Evolutionary conservation across 1,140 invertebrate species (phyloP), one percentile per base, ranked within the genome.

Genomic region (Adoxophyes honmai): DNA sequence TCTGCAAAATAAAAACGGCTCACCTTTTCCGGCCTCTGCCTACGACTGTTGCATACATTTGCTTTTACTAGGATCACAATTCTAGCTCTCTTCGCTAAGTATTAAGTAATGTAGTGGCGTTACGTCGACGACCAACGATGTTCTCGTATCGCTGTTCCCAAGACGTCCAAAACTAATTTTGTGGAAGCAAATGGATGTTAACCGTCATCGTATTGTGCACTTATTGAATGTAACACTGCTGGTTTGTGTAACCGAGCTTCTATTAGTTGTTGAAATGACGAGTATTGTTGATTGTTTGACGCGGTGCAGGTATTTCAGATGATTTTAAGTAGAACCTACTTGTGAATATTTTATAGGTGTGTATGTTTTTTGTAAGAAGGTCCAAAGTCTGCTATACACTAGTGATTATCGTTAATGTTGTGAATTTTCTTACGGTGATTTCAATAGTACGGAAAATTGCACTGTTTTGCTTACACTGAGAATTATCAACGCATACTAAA

Each of bases 11-110:
- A n/a, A n/a, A n/a, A n/a, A n/a, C n/a, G n/a, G n/a, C n/a, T n/a
- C n/a, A n/a, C n/a, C n/a, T n/a, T n/a, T n/a, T n/a, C n/a, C n/a
- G n/a, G n/a, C n/a, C n/a, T n/a, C n/a, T n/a, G n/a, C n/a, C n/a
- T n/a, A n/a, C n/a, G n/a, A n/a, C 36, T 15, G 18, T 35, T 37
- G 33, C 67, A 68, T 70, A 70, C 66, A 66, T 78, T 74, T 75
- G 70, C 70, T 77, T 77, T 67, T 69, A 70, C 48, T 36, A 37
- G 34, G 11, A 33, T 62, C 34, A 16, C 34, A 57, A 34, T 61
- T 70, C 68, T 64, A 60, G 75, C 73, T 82, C 75, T 76, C 76
- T 75, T 52, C 52, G 52, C 54, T 59, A 63, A 60, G 59, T 62
- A 58, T 62, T 67, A 63, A 37, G 52, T 60, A 59, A 34, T 55